These are phyloP conservation scores for Cirrhinus molitorella DNA, from an alignment of 2,797 vertebrate species.

Conservation along the genomic window DNA sequence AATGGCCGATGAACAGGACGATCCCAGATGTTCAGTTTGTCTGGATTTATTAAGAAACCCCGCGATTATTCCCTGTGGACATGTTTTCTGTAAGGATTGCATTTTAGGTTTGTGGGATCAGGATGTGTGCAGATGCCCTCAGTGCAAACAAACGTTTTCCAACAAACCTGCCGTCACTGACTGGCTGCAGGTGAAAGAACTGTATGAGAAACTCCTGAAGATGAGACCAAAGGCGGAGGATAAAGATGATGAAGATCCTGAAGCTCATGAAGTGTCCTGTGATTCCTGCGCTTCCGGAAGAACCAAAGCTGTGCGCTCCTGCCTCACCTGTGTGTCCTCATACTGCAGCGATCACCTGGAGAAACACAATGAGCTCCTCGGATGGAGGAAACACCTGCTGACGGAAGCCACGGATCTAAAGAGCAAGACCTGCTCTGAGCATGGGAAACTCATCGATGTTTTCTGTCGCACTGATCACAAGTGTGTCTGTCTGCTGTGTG, in stretches of 20 bases:
- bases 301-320: slow-evolving; percentile 84
- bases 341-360: slow-evolving; percentile 80
- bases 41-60: slow-evolving; percentile 73
- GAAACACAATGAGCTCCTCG: slow-evolving; percentile 70
- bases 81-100: slow-evolving; percentile 61
- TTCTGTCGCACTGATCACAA: slow-evolving; percentile 90
- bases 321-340: slow-evolving; percentile 84
- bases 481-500: slow-evolving; percentile 85
- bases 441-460: slow-evolving; percentile 84
- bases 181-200: slow-evolving; percentile 71
- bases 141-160: slow-evolving; percentile 73
- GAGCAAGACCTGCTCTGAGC: slow-evolving; percentile 84
- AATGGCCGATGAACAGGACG: slow-evolving; percentile 66
- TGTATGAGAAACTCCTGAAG: slow-evolving; percentile 67
- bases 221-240: neutral
- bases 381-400: slow-evolving; percentile 82
- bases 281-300: slow-evolving; percentile 83
- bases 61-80: slow-evolving; percentile 74
- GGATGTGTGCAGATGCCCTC: slow-evolving; percentile 72
- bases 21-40: slow-evolving; percentile 74
- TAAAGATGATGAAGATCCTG: neutral
- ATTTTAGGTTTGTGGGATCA: slow-evolving; percentile 75
- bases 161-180: slow-evolving; percentile 70
- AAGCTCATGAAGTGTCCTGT: slow-evolving; percentile 69
- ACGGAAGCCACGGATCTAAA: slow-evolving; percentile 81